Conservation (phyloP, 1,140 invertebrate species). For the Euura lappo region DNA sequence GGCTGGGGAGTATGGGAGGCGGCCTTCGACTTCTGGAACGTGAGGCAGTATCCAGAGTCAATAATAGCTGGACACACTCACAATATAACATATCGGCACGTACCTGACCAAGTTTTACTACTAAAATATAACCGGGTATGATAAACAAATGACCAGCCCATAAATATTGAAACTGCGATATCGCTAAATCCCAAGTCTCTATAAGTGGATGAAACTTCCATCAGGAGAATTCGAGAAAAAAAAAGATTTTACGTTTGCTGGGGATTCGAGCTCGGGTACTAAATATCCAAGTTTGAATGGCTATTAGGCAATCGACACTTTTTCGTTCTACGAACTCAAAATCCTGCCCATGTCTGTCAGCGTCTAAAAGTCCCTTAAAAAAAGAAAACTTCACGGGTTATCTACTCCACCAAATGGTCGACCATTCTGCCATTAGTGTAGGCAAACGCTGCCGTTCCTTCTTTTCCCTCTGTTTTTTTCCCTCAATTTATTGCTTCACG, state of each 20-base stretch:
- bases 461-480: not conserved
- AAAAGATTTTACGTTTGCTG: too few species aligned
- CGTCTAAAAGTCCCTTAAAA: not conserved
- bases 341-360: not conserved
- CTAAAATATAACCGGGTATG: too few species aligned
- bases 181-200: too few species aligned
- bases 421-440: not conserved
- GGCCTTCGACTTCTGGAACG: not conserved
- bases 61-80: too few species aligned
- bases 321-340: not conserved
- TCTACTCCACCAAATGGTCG: not conserved
- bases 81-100: not conserved
- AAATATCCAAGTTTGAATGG: not conserved
- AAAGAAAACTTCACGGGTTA: not conserved
- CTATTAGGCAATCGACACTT: slow-evolving; percentile 1
- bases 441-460: not conserved
- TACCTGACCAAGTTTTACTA: too few species aligned
- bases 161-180: too few species aligned
- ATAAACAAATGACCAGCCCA: too few species aligned
- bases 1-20: not conserved
- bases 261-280: not conserved
- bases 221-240: too few species aligned
- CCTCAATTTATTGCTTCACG: slow-evolving; percentile 1
- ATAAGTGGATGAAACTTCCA: too few species aligned
- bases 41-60: not conserved